Evolutionary conservation across 1,140 invertebrate genomes (phyloP), one percentile per base, ranked within the genome.

Genomic region (Sminthurinus signatus): DNA sequence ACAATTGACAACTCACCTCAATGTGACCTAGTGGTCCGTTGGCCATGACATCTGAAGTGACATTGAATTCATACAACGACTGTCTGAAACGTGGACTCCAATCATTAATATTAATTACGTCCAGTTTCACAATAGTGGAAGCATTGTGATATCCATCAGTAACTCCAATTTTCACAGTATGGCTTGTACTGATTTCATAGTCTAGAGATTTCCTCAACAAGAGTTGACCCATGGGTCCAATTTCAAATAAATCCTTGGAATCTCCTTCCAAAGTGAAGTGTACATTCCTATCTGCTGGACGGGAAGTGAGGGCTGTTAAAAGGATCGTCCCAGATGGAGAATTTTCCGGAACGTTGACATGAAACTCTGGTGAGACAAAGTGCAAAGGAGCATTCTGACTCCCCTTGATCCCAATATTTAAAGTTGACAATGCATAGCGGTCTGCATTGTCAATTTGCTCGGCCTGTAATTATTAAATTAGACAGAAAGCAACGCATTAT

Each of bases 11-110:
- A n/a, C n/a, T n/a, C n/a, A n/a, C 88, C 76, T 87, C 84, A 25
- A 91, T 80, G 69, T 80, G 81, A 27, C 88, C 89, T 31, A 86
- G 31, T 8, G 69, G 39, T 0, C 64, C 65, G 23, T 25, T 19
- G 2, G 43, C 29, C 66, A 69, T 70, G 60, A 36, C 23, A 19
- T 68, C 61, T 1, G 58, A 27, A 2, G 71, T 81, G 63, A 84
- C 83, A 73, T 82, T 84, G 75, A 91, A 94, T 78, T 91, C 88
- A 74, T 93, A 95, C 73, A 89, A 86, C 0, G 88, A 84, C 76
- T 89, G 86, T 1, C 88, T 82, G 78, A 96, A 94, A 32, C 89
- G 80, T 1, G 92, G 92, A 76, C 93, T 90, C 89, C 89, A 92
- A 75, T 95, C 91, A 74, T 96, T 96, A 0, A 93, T 87, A 75